Evolutionary conservation across 2,888 invertebrate genomes (phyloP).

Genomic region (Cynaeus angustus): DNA sequence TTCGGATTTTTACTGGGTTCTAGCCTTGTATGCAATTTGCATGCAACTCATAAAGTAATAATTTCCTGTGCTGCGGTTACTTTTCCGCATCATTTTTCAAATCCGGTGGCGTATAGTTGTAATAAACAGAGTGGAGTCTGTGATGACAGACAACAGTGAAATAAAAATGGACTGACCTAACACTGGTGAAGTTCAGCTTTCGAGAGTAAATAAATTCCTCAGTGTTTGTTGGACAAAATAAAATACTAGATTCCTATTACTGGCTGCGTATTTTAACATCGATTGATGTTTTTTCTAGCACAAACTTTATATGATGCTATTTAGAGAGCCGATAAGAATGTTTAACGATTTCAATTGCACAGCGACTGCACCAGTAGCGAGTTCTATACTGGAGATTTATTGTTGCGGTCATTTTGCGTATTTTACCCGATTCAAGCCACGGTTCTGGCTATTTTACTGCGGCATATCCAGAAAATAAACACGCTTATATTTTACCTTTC

Average conservation of each 20-base stretch:
- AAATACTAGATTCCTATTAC: constrained; percentile 23
- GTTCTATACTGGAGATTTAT: constrained; percentile 60
- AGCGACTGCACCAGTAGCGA: constrained; percentile 55
- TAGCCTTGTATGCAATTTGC: constrained; percentile 26
- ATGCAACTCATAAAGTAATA: constrained; percentile 34
- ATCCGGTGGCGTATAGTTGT: constrained; percentile 17
- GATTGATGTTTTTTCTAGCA: constrained; percentile 24
- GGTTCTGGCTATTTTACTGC: constrained; percentile 43
- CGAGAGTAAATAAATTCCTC: constrained; percentile 24
- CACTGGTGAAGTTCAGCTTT: constrained; percentile 12
- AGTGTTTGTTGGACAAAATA: constrained; percentile 24
- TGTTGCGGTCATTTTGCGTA: constrained; percentile 61
- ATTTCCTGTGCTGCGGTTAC: constrained; percentile 27
- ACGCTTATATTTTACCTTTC: constrained; percentile 55
- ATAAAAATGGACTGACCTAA: constrained; percentile 18
- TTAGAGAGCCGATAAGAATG: constrained; percentile 51
- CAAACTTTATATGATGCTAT: constrained; percentile 31
- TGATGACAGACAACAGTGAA: constrained; percentile 28
- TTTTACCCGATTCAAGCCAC: constrained; percentile 41
- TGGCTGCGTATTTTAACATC: constrained; percentile 17
- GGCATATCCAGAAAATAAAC: constrained; percentile 55
- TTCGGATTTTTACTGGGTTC: too few relatives aligned
- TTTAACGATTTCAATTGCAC: constrained; percentile 58
- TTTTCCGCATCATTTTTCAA: constrained; percentile 33
- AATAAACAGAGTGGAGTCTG: constrained; percentile 10